Conservation (phyloP, 2,797 vertebrate species). For the Acrossocheilus fasciatus region DNA sequence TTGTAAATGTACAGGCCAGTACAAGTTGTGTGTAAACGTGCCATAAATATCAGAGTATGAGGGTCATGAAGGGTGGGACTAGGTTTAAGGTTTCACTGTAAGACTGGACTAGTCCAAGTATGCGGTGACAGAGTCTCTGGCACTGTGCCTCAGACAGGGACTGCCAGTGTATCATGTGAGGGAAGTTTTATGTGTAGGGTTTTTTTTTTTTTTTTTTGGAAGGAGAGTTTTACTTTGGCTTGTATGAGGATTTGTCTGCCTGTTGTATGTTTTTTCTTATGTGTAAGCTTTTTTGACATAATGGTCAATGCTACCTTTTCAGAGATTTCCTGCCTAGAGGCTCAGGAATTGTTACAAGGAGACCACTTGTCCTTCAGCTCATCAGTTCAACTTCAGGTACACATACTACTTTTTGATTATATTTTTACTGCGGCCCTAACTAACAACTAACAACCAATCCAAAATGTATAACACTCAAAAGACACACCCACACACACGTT, state of each 20-base stretch:
- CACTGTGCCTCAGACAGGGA: slow-evolving; percentile 41
- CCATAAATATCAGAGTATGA: slow-evolving; percentile 55
- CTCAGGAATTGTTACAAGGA: slow-evolving; percentile 80
- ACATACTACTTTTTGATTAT: background rate
- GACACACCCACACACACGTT: background rate
- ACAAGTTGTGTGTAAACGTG: slow-evolving; percentile 39
- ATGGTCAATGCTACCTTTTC: background rate
- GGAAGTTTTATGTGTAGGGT: slow-evolving; percentile 12
- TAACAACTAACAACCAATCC: background rate
- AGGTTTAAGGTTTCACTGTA: slow-evolving; percentile 54
- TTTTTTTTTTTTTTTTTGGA: background rate
- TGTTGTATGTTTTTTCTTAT: slow-evolving; percentile 6
- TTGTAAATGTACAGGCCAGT: slow-evolving; percentile 2
- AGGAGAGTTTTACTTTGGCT: background rate
- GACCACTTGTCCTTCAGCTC: slow-evolving; percentile 81
- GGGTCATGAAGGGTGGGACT: slow-evolving; percentile 31
- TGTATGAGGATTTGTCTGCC: background rate
- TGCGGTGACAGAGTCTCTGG: slow-evolving; percentile 13
- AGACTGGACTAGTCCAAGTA: slow-evolving; percentile 41
- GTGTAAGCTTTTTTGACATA: background rate
- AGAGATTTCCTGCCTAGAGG: slow-evolving; percentile 83
- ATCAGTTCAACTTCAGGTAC: slow-evolving; percentile 70
- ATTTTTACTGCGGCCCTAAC: background rate
- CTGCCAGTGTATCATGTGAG: slow-evolving; percentile 30
- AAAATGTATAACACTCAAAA: background rate